phyloP scores from a whole-genome alignment of 2,888 invertebrate genomes.

The Cyclophora albipunctata region DNA sequence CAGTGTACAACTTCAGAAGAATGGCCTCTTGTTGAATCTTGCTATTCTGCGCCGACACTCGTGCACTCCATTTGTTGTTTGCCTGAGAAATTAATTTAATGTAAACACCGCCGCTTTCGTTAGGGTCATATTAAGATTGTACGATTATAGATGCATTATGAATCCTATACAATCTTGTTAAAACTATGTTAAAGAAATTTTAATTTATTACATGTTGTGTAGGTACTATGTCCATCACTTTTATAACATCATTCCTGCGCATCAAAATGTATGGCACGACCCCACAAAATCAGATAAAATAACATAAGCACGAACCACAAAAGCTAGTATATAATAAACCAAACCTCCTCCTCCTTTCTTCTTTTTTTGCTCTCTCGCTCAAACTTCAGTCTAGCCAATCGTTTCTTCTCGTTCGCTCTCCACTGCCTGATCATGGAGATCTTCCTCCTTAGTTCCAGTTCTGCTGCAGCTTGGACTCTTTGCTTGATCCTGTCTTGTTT shows the following conservation, averaged over 20 bases:
- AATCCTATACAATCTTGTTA: no score
- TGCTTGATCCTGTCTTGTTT: slow-evolving; percentile 57
- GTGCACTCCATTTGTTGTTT: slow-evolving; percentile 52
- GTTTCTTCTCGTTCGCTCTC: slow-evolving; percentile 57
- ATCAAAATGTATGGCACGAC: no score
- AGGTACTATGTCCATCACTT: no score
- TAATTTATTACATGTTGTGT: no score
- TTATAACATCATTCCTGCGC: no score
- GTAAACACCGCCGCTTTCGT: no score
- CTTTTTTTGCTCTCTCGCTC: slow-evolving; percentile 47
- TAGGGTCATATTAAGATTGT: no score
- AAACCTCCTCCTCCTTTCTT: slow-evolving; percentile 46
- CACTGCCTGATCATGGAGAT: slow-evolving; percentile 65
- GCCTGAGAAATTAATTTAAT: slow-evolving; percentile 33
- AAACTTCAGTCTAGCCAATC: slow-evolving; percentile 43
- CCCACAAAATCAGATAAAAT: no score
- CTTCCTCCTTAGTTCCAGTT: slow-evolving; percentile 60
- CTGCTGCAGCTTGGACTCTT: slow-evolving; percentile 59
- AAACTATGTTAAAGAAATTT: no score
- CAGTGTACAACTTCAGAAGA: slow-evolving; percentile 54
- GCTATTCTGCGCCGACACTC: slow-evolving; percentile 51
- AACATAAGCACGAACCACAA: background rate
- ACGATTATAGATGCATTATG: no score
- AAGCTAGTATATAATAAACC: background rate
- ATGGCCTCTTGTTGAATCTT: slow-evolving; percentile 57